A percentile compares a stretch with the other conserved stretches of the same genome.
phyloP scores from a whole-genome alignment of 2,113 vertebrate genomes.

The Tetrao urogallus region DNA sequence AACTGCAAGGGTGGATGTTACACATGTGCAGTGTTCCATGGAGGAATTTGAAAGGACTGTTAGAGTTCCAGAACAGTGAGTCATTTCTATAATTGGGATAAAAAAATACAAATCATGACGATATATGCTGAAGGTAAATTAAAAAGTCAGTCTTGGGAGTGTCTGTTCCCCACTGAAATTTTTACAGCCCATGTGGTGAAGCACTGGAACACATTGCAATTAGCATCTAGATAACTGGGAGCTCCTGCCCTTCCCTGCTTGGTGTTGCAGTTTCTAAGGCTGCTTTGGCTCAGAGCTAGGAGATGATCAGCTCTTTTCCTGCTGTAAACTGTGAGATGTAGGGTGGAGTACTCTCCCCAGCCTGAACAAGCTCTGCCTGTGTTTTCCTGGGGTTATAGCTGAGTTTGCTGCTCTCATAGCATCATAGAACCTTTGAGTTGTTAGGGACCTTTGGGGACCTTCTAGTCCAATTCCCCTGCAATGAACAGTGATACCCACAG shows the following conservation, averaged over 20 bases:
- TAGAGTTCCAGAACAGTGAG: neutral
- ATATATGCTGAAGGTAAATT: neutral
- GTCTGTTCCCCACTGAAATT: neutral
- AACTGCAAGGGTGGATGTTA: neutral
- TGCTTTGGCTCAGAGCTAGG: neutral
- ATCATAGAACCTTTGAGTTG: neutral
- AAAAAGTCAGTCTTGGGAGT: neutral
- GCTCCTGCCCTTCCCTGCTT: neutral
- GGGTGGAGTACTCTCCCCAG: neutral
- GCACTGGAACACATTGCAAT: neutral
- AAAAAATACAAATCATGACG: neutral
- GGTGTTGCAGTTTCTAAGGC: conserved; percentile 55
- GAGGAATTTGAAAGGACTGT: neutral
- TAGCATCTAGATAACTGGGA: neutral
- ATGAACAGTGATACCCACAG: too few species aligned
- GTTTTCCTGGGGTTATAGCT: neutral
- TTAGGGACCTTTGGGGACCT: too few species aligned
- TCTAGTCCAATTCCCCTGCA: too few species aligned
- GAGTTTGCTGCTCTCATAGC: neutral
- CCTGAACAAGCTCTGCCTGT: neutral
- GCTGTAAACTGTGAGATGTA: neutral
- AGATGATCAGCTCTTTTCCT: conserved; percentile 31
- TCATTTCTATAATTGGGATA: neutral
- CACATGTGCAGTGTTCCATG: neutral
- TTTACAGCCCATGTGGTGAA: too few species aligned